These are phyloP conservation scores for Thunnus thynnus DNA, from an alignment of 2,113 vertebrate species.

Conservation along the genomic window DNA sequence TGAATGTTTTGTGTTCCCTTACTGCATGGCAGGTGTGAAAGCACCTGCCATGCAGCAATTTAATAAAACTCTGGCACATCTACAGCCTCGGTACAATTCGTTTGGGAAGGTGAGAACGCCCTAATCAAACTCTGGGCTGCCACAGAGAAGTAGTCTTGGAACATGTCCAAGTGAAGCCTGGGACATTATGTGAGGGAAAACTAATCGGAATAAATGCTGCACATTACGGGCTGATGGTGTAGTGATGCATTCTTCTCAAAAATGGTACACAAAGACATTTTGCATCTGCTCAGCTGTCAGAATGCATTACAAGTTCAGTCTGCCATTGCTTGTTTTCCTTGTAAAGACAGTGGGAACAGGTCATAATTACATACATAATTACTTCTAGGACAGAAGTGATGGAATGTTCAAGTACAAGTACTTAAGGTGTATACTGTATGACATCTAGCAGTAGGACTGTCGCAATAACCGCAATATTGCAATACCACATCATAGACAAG, in stretches of 20 bases:
- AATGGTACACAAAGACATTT: slow-evolving; percentile 11
- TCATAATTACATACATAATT: background rate
- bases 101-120: slow-evolving; percentile 27
- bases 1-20: slow-evolving; percentile 1
- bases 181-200: slow-evolving; percentile 6
- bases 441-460: background rate
- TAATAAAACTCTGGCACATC: slow-evolving; percentile 40
- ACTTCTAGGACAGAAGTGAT: background rate
- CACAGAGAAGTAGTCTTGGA: background rate
- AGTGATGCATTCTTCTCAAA: slow-evolving; percentile 19
- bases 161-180: slow-evolving; percentile 10
- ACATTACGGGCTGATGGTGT: background rate
- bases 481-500: too few relatives aligned
- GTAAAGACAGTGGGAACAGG: slow-evolving; percentile 6
- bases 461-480: too few relatives aligned
- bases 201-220: slow-evolving; percentile 11
- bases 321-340: background rate
- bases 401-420: too few relatives aligned
- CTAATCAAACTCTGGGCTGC: slow-evolving; percentile 35
- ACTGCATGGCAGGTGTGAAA: slow-evolving; percentile 6
- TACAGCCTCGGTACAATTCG: background rate
- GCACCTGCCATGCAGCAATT: slow-evolving; percentile 7
- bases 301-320: slow-evolving; percentile 1
- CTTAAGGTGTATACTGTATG: too few relatives aligned
- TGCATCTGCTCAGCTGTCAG: slow-evolving; percentile 18